Conservation (phyloP, 2,113 vertebrate genomes). For the Mola mola region DNA sequence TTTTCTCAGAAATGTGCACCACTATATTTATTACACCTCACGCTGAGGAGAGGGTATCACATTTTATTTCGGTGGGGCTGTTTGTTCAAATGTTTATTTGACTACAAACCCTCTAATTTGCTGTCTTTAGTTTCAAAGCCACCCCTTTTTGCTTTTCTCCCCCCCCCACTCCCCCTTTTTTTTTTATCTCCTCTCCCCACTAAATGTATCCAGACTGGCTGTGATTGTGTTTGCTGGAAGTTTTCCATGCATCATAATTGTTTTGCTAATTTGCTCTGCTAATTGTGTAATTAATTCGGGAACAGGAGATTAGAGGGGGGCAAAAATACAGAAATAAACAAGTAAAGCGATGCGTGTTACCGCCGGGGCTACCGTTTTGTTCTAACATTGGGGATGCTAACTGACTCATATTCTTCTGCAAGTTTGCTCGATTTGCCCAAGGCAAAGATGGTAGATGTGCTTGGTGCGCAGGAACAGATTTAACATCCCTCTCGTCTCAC, state of each 20-base stretch:
- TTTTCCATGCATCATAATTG: conserved; percentile 87
- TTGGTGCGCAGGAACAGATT: conserved; percentile 61
- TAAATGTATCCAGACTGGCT: conserved; percentile 64
- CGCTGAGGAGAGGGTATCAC: conserved; percentile 72
- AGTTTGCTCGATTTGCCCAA: conserved; percentile 76
- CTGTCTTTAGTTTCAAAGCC: conserved; percentile 69
- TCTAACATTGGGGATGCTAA: conserved; percentile 84
- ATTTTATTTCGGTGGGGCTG: conserved; percentile 70
- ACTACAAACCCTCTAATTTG: conserved; percentile 72
- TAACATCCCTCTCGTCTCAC: conserved; percentile 71
- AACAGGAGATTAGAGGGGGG: conserved; percentile 84
- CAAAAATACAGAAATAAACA: conserved; percentile 81
- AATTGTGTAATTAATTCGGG: conserved; percentile 86
- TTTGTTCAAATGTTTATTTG: conserved; percentile 82
- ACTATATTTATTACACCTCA: conserved; percentile 77
- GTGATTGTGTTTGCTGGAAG: conserved; percentile 78
- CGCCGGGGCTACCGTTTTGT: conserved; percentile 79
- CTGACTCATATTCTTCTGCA: conserved; percentile 70
- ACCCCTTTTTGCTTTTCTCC: conserved; percentile 48
- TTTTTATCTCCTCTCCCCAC: conserved; percentile 44
- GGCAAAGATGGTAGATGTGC: conserved; percentile 74
- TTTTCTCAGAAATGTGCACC: conserved; percentile 76
- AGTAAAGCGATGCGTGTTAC: conserved; percentile 80
- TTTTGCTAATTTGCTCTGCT: conserved; percentile 87
- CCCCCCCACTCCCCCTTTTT: conserved; percentile 6